Base-by-base conservation (phyloP, 2,888 invertebrate genomes). In the Lycia hirtaria region DNA sequence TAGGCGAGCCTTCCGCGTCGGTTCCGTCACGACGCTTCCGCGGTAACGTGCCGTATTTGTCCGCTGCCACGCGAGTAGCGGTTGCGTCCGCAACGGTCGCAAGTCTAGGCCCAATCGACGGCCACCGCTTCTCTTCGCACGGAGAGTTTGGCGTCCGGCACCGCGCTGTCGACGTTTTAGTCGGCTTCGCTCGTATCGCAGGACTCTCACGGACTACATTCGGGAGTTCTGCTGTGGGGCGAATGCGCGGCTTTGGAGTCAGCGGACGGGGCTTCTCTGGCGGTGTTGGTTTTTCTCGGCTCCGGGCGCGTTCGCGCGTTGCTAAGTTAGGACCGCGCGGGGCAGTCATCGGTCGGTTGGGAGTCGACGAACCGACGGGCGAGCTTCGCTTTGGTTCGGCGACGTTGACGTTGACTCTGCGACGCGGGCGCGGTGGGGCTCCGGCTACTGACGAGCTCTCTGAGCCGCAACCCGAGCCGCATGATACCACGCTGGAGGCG, bases 21-120 rank as follows among this genome's bases (percentile, higher is more conserved):
- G 33, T 94, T 64, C 93, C 94, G 49, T 95, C 95, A 67, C 95
- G 94, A 61, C 94, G 92, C 52, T 96, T 92, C 32, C 97, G 93
- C 0, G 97, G 97, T 35, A 97, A 80, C 0, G 97, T 97, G 6
- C 95, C 96, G 71, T 95, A 96, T 68, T 95, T 95, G 73, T 96
- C 96, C 9, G 95, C 91, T 0, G 94, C 92, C 14, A 93, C 73
- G 5, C 90, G 79, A 3, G 89, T 78, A 4, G 89, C 89, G 41
- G 68, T 80, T 2, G 81, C 71, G 52, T 89, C 91, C 1, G 81
- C 63, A 0, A 79, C 78, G 22, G 82, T 69, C 17, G 87, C 62
- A 60, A 90, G 76, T 48, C 93, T 79, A 4, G 87, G 83, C 1
- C 85, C 92, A 77, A 90, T 87, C 1, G 93, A 88, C 2, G 95